phyloP scores from a whole-genome alignment of 2,888 invertebrate genomes.

The Apamea epomidion region DNA sequence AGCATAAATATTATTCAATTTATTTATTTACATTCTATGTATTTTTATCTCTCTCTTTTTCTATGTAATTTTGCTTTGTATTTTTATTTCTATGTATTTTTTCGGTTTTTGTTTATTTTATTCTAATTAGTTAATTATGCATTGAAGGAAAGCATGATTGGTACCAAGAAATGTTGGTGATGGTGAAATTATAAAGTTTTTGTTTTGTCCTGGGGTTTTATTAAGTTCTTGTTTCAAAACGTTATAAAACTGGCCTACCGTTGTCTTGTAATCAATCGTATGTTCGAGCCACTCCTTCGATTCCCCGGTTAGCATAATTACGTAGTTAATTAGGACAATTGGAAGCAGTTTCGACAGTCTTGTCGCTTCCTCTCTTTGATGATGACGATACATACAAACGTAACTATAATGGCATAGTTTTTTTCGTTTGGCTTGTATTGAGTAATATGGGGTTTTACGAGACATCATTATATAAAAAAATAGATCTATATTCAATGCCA shows the following conservation, averaged over 20 bases:
- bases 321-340: slow-evolving; percentile 75
- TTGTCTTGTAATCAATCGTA: slow-evolving; percentile 48
- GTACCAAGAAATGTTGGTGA: slow-evolving; percentile 11
- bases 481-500: background rate
- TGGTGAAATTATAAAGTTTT: slow-evolving; percentile 1
- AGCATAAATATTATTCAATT: background rate
- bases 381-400: slow-evolving; percentile 24
- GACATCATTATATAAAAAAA: background rate
- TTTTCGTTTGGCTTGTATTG: background rate
- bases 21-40: too few relatives aligned
- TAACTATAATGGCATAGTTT: background rate
- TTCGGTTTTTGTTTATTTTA: background rate
- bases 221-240: background rate
- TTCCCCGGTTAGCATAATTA: slow-evolving; percentile 67
- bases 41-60: too few relatives aligned
- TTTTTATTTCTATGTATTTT: too few relatives aligned
- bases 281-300: slow-evolving; percentile 58
- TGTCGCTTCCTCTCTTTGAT: slow-evolving; percentile 74
- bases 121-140: background rate
- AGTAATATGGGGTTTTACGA: background rate
- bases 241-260: background rate
- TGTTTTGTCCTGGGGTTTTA: background rate
- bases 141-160: background rate
- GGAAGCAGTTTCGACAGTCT: slow-evolving; percentile 69
- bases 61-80: too few relatives aligned